A percentile compares a stretch with the other conserved stretches of the same genome.
Evolutionary conservation across 2,113 vertebrate genomes (phyloP).

Genomic region (Arenaria interpres): DNA sequence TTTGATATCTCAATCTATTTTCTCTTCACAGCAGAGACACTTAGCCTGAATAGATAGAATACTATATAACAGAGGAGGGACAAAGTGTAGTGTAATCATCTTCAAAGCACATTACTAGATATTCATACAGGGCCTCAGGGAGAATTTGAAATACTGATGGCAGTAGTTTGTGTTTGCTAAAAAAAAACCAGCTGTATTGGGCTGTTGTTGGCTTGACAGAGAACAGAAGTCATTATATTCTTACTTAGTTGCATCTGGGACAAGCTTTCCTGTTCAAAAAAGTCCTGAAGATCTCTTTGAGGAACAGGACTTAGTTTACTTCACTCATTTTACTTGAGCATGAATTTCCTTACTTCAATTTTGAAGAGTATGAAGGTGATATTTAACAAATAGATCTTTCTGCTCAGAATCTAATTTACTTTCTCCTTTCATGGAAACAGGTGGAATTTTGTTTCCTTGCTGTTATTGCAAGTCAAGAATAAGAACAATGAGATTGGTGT

Average conservation of each 20-base stretch:
- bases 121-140: background rate
- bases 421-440: background rate
- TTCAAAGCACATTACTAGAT: constrained; percentile 12
- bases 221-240: background rate
- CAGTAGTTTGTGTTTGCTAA: background rate
- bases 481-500: background rate
- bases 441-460: constrained; percentile 13
- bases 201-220: background rate
- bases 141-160: background rate
- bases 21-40: background rate
- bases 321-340: background rate
- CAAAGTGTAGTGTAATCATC: background rate
- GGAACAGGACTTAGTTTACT: background rate
- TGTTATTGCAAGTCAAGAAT: background rate
- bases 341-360: background rate
- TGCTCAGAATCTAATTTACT: background rate
- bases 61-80: background rate
- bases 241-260: background rate
- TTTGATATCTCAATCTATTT: constrained; percentile 36
- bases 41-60: background rate
- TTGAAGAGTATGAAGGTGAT: background rate
- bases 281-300: background rate
- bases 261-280: background rate
- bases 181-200: background rate
- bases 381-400: background rate